Conservation (phyloP, 2,888 invertebrate genomes). For the Drosophila yooni region DNA sequence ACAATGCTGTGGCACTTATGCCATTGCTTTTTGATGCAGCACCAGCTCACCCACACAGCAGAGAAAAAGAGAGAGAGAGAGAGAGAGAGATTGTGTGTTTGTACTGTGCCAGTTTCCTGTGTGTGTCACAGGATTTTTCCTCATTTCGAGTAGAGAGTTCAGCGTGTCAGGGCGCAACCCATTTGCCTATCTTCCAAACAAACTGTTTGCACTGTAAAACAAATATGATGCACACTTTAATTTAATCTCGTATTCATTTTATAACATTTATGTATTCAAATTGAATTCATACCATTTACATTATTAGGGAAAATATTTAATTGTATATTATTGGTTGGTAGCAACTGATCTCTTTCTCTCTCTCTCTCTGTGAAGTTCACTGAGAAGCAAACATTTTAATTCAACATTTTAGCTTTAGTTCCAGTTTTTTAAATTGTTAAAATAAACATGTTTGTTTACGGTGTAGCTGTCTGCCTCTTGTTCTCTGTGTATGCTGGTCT, state of each 20-base stretch:
- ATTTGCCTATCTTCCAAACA: slow-evolving; percentile 62
- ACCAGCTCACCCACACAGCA: slow-evolving; percentile 8
- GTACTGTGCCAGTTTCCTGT: slow-evolving; percentile 75
- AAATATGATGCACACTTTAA: neutral
- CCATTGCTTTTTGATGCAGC: slow-evolving; percentile 75
- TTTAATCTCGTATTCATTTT: neutral
- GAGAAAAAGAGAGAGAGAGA: neutral
- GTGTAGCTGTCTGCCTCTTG: slow-evolving; percentile 6
- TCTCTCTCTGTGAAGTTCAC: neutral
- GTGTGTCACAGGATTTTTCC: slow-evolving; percentile 72
- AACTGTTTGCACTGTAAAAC: neutral
- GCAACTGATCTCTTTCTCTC: neutral
- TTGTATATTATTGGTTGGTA: neutral
- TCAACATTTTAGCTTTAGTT: neutral
- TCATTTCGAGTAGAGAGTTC: slow-evolving; percentile 72
- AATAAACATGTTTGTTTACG: neutral
- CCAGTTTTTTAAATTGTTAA: neutral
- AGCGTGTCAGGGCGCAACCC: slow-evolving; percentile 75
- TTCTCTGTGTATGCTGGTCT: slow-evolving; percentile 12
- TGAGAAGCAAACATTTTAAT: too few species aligned
- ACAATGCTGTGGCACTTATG: slow-evolving; percentile 77
- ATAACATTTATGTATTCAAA: neutral
- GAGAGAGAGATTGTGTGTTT: slow-evolving; percentile 2
- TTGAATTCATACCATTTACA: neutral
- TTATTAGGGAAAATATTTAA: neutral